phyloP scores from a whole-genome alignment of 2,113 vertebrate genomes.

The Dasyurus viverrinus region DNA sequence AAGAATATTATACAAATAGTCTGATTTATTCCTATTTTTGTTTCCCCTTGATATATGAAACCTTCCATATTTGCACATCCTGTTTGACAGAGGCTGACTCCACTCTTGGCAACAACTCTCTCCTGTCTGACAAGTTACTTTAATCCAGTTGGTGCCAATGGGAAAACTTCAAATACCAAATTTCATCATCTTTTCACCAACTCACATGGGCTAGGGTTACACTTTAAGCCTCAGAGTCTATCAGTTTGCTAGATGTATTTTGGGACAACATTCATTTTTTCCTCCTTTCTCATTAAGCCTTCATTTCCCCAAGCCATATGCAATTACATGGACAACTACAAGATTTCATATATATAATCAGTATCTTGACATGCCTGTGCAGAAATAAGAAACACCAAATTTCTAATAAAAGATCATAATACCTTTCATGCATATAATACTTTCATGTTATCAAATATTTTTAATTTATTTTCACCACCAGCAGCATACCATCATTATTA shows the following conservation, averaged over 20 bases:
- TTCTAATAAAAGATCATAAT: not conserved
- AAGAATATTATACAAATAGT: not conserved
- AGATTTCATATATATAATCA: not conserved
- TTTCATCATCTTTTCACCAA: not conserved
- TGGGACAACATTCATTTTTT: not conserved
- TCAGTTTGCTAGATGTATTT: not conserved
- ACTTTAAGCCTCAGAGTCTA: not conserved
- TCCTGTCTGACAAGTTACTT: constrained; percentile 41
- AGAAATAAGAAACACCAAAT: not conserved
- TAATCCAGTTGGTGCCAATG: constrained; percentile 24
- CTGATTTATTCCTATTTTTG: not conserved
- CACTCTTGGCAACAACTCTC: constrained; percentile 15
- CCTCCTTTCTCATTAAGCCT: not conserved
- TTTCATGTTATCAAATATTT: not conserved
- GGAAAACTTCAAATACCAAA: constrained; percentile 44
- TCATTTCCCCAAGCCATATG: not conserved
- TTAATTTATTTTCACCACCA: not conserved
- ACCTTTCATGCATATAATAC: not conserved
- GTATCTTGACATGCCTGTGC: not conserved
- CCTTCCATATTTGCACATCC: constrained; percentile 15
- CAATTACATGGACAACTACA: not conserved
- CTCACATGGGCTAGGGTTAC: not conserved
- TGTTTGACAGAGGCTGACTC: constrained; percentile 27
- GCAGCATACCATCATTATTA: not conserved
- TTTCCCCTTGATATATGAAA: constrained; percentile 7